Evolutionary conservation across 2,888 invertebrate genomes (phyloP), one percentile per base, ranked within the genome.

Genomic region (Trissolcus japonicus): DNA sequence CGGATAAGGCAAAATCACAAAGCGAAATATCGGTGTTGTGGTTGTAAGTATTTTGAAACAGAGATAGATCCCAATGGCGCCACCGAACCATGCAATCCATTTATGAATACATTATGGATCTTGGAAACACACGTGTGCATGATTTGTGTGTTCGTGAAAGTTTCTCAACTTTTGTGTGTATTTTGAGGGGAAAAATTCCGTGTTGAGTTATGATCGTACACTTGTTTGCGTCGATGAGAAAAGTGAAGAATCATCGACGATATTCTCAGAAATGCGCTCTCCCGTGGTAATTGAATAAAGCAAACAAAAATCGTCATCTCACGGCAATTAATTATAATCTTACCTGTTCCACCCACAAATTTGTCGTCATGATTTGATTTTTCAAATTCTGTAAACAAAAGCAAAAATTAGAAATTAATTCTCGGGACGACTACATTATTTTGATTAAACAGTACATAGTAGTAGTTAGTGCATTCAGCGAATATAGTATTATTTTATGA

Each of bases 301-400:
- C 21, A 21, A 21, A 55, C n/a, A 55, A 55, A n/a, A 29, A 21
- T 29, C 3, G 35, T 29, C 16, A n/a, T 13, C 9, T 4, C 14
- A 9, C 21, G 19, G 16, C 21, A 25, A n/a, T 11, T 41, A 19
- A 21, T 41, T 11, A 61, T 16, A 16, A 25, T 25, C 41, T 53
- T 87, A 92, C 92, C 91, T 92, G 93, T 81, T 92, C 91, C 51
- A 93, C 91, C 93, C 93, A 93, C 41, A 93, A 90, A 85, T 93
- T 93, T 61, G 93, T 92, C 74, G 92, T 93, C 92, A 93, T 92
- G 80, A 93, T 93, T 88, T 93, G 93, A 86, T 92, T 92, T 87
- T 92, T 93, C 84, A 93, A 90, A 86, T 93, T 93, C 93, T 94
- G 91, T 74, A 91, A 85, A 74, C 57, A 4, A 54, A 66, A 69